Evolutionary conservation across 1,140 invertebrate species (phyloP).

Genomic region (Zaprionus inermis): DNA sequence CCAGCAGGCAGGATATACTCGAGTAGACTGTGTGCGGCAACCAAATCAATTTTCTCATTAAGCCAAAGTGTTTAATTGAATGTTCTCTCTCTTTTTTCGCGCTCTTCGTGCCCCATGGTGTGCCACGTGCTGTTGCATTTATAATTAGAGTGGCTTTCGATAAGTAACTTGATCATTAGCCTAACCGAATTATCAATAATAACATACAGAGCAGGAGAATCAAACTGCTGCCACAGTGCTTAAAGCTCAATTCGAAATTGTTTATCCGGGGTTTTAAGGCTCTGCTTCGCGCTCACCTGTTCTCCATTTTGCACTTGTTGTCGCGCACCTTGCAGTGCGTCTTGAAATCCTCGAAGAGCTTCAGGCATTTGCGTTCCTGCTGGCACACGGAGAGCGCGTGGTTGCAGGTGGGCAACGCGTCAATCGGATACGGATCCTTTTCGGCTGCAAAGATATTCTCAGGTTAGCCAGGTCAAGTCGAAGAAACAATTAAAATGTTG

Average conservation of each 20-base stretch:
- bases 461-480: constrained; percentile 13
- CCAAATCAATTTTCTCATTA: constrained; percentile 78
- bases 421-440: constrained; percentile 93
- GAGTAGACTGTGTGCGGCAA: constrained; percentile 3
- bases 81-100: constrained; percentile 27
- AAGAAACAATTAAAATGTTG: constrained; percentile 25
- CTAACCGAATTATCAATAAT: constrained; percentile 53
- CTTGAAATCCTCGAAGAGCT: constrained; percentile 93
- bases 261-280: too few relatives aligned
- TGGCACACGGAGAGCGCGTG: constrained; percentile 93
- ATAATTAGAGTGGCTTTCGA: constrained; percentile 46
- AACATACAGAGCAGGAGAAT: not conserved
- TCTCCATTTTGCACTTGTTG: constrained; percentile 93
- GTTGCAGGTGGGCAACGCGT: constrained; percentile 93
- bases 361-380: constrained; percentile 90
- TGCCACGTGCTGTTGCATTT: constrained; percentile 38
- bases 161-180: constrained; percentile 36
- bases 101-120: not conserved
- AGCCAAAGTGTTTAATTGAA: constrained; percentile 70
- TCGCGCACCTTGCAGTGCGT: constrained; percentile 92
- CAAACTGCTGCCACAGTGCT: too few relatives aligned
- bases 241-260: too few relatives aligned
- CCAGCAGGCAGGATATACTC: not conserved
- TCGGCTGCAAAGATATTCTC: constrained; percentile 86
- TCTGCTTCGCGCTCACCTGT: constrained; percentile 87